These are phyloP conservation scores for Emydura subglobosa DNA, from an alignment of 2,113 vertebrate species.

Conservation along the genomic window DNA sequence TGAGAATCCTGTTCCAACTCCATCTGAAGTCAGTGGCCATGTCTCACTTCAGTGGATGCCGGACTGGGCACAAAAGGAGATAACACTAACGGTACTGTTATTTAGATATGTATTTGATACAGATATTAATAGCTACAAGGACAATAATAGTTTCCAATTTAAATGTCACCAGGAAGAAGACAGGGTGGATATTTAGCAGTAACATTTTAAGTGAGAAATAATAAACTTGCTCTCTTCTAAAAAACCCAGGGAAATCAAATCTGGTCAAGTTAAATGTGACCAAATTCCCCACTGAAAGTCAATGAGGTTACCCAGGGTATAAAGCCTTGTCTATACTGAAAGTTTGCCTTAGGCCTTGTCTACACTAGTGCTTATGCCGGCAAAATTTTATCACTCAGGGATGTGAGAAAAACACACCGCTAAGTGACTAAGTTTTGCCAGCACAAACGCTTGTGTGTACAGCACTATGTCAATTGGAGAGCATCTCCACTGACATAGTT, in stretches of 20 bases:
- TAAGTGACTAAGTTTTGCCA: no score
- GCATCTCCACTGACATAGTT: no score
- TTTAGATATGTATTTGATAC: conserved; percentile 20
- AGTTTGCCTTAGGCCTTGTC: background rate
- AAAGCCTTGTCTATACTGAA: background rate
- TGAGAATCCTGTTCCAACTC: background rate
- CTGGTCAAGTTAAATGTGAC: background rate
- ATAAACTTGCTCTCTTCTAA: background rate
- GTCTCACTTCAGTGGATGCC: background rate
- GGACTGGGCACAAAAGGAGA: background rate
- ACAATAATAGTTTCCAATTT: background rate
- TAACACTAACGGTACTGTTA: background rate
- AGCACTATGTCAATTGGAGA: no score
- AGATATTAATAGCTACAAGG: background rate
- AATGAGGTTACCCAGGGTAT: background rate
- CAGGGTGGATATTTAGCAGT: background rate
- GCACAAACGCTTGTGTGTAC: no score
- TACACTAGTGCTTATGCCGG: no score
- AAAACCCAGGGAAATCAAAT: background rate
- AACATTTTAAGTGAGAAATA: background rate
- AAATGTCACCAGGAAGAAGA: background rate
- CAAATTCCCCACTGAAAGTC: background rate
- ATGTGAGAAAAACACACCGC: no score
- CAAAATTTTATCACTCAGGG: no score
- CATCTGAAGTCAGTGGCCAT: background rate